These are phyloP conservation scores for Holothuria glaberrima DNA, from an alignment of 35 echinoderm and acorn worm genomes.

Conservation along the genomic window DNA sequence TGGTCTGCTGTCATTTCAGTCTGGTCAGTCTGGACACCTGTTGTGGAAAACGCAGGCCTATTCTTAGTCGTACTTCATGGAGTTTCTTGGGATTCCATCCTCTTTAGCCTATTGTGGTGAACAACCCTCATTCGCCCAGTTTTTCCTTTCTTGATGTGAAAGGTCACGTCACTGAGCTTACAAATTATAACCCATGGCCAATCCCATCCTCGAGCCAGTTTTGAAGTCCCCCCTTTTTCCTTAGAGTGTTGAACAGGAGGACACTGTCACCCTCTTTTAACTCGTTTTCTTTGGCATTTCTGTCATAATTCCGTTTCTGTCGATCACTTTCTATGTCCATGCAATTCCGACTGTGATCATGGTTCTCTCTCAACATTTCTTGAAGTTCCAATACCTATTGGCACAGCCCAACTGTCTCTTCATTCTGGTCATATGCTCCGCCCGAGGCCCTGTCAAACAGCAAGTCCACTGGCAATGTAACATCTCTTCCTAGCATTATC, in stretches of 20 bases:
- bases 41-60: background rate
- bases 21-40: background rate
- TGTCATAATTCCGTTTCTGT: slow-evolving; percentile 13
- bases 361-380: background rate
- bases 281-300: background rate
- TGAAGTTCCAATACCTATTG: background rate
- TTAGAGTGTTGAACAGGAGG: slow-evolving; percentile 39
- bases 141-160: slow-evolving; percentile 1
- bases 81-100: background rate
- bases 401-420: background rate
- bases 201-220: slow-evolving; percentile 41
- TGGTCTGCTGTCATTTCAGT: background rate
- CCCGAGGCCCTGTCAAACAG: background rate
- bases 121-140: slow-evolving; percentile 3
- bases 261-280: slow-evolving; percentile 5
- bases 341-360: background rate
- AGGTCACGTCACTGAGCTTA: slow-evolving; percentile 35
- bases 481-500: slow-evolving; percentile 65
- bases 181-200: slow-evolving; percentile 15
- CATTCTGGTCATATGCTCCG: background rate
- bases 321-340: background rate
- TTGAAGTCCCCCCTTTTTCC: slow-evolving; percentile 54
- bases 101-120: slow-evolving; percentile 28
- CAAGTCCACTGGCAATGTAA: slow-evolving; percentile 45
- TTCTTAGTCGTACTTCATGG: background rate